Conservation (phyloP, 2,113 vertebrate species). For the Austrofundulus limnaeus region DNA sequence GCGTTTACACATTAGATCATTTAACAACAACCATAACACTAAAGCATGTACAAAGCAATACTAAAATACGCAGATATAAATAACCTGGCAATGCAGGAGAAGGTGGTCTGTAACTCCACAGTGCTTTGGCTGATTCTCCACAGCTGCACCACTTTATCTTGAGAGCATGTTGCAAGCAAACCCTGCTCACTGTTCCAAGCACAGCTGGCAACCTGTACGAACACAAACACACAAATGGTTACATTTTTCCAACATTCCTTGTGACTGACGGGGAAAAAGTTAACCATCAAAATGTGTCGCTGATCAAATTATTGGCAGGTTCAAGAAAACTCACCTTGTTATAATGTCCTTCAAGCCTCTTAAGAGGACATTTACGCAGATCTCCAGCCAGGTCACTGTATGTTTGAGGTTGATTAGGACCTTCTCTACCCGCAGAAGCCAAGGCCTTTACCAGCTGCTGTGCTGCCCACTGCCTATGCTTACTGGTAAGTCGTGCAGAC, state of each 20-base stretch:
- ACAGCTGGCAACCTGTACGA: conserved; percentile 78
- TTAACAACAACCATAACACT: not conserved
- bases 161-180: conserved; percentile 78
- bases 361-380: conserved; percentile 79
- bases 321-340: conserved; percentile 70
- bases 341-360: conserved; percentile 82
- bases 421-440: conserved; percentile 72
- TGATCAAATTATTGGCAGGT: not conserved
- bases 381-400: conserved; percentile 82
- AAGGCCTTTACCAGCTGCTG: conserved; percentile 80
- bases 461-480: conserved; percentile 81
- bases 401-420: conserved; percentile 74
- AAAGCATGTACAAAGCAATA: not conserved
- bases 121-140: conserved; percentile 75
- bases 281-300: not conserved
- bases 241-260: not conserved
- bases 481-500: conserved; percentile 75
- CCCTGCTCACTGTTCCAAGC: conserved; percentile 77
- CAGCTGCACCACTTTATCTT: conserved; percentile 80
- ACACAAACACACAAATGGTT: conserved; percentile 4
- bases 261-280: not conserved
- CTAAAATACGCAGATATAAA: conserved; percentile 1
- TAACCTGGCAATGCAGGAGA: conserved; percentile 73
- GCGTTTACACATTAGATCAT: not conserved
- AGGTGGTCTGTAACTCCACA: conserved; percentile 75